Evolutionary conservation across 2,113 vertebrate species (phyloP).

Genomic region (Hippocampus mohnikei): DNA sequence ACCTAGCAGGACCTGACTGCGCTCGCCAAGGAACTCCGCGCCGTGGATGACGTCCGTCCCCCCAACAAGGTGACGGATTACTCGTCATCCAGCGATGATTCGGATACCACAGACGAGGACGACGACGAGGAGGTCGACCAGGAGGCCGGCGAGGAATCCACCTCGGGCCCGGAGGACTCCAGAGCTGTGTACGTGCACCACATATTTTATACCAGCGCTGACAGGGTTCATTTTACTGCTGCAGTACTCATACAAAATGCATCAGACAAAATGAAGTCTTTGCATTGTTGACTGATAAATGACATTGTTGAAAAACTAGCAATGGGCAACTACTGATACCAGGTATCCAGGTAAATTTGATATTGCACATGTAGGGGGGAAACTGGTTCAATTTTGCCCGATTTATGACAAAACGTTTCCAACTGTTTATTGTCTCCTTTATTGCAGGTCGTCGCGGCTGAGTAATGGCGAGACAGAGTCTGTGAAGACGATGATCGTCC

Average conservation of each 20-base stretch:
- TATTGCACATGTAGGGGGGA: no score
- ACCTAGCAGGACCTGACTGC: slow-evolving; percentile 87
- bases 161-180: slow-evolving; percentile 90
- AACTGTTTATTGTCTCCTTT: not conserved
- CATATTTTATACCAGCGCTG: not conserved
- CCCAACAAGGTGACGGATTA: slow-evolving; percentile 96
- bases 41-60: slow-evolving; percentile 90
- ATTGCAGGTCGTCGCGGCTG: slow-evolving; percentile 77
- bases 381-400: no score
- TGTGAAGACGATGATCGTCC: slow-evolving; percentile 94
- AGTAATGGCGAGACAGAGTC: slow-evolving; percentile 96
- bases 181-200: slow-evolving; percentile 82
- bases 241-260: no score
- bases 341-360: no score
- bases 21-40: slow-evolving; percentile 92
- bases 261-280: no score
- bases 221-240: no score
- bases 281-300: no score
- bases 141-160: slow-evolving; percentile 89
- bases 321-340: no score
- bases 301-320: no score
- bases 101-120: slow-evolving; percentile 93
- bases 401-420: not conserved
- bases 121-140: slow-evolving; percentile 96
- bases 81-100: slow-evolving; percentile 96